Conservation (phyloP, 2,888 invertebrate genomes). For the Platycheirus albimanus region DNA sequence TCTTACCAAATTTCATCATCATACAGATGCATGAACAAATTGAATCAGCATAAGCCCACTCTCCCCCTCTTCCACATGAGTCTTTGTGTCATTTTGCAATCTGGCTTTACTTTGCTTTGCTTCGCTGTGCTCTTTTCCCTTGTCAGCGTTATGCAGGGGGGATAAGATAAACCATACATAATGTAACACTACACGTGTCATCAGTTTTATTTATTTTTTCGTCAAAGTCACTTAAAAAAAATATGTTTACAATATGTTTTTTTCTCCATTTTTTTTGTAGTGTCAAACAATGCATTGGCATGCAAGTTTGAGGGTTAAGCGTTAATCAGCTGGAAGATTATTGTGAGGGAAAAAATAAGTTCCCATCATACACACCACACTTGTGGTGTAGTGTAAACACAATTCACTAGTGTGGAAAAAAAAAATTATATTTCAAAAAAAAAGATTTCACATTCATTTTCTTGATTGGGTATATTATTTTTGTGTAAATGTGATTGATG, state of each 20-base stretch:
- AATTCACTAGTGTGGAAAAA: conserved; percentile 7
- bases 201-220: conserved; percentile 17
- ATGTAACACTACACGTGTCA: conserved; percentile 53
- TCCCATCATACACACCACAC: background rate
- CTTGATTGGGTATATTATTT: conserved; percentile 28
- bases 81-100: conserved; percentile 38
- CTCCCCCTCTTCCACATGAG: no score
- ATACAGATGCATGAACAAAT: background rate
- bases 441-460: conserved; percentile 6
- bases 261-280: background rate
- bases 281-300: no score
- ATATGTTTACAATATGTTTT: conserved; percentile 35
- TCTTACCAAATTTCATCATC: background rate
- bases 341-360: background rate
- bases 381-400: background rate
- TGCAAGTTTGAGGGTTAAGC: conserved; percentile 20
- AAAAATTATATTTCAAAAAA: background rate
- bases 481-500: conserved; percentile 34
- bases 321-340: conserved; percentile 29
- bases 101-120: conserved; percentile 13
- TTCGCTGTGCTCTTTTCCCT: conserved; percentile 1
- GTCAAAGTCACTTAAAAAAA: conserved; percentile 24
- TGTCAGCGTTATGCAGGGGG: conserved; percentile 23
- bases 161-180: conserved; percentile 32
- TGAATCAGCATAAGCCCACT: background rate